Evolutionary conservation across 2,888 invertebrate species (phyloP).

Genomic region (Dascillus cervinus): DNA sequence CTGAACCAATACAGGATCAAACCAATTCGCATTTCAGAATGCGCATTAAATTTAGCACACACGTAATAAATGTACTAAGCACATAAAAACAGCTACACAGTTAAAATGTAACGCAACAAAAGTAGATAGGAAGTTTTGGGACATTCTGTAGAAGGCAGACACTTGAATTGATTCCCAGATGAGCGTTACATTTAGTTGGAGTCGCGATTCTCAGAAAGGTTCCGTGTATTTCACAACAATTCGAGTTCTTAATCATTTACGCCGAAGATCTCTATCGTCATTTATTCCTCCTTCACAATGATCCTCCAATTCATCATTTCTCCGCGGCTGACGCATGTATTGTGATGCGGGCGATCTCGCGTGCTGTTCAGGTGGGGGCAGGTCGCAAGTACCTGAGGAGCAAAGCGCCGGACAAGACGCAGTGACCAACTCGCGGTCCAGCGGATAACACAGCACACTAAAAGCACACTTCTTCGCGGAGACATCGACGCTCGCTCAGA

Average conservation of each 20-base stretch:
- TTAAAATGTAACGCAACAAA: too few species aligned
- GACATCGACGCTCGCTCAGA: constrained; percentile 11
- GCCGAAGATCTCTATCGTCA: constrained; percentile 32
- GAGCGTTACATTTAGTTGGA: too few species aligned
- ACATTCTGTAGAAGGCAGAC: too few species aligned
- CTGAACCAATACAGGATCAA: too few species aligned
- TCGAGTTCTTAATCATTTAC: constrained; percentile 22
- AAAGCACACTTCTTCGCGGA: too few species aligned
- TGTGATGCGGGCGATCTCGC: constrained; percentile 31
- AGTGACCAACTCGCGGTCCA: constrained; percentile 35
- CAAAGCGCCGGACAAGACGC: constrained; percentile 23
- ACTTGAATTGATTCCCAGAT: too few species aligned
- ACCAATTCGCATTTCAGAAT: too few species aligned
- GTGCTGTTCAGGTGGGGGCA: constrained; percentile 20
- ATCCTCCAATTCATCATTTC: constrained; percentile 35
- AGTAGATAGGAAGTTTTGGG: too few species aligned
- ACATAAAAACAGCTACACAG: too few species aligned
- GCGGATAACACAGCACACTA: constrained; percentile 21
- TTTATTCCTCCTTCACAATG: constrained; percentile 34
- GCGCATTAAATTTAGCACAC: too few species aligned
- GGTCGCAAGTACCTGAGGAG: constrained; percentile 21
- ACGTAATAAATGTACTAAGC: constrained; percentile 1
- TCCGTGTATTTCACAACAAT: constrained; percentile 27
- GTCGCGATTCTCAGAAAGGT: constrained; percentile 4
- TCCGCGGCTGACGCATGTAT: constrained; percentile 30